Percentiles rank a stretch among this genome's conserved stretches.
phyloP scores from a whole-genome alignment of 2,888 invertebrate genomes.

The Hetaerina titia region DNA sequence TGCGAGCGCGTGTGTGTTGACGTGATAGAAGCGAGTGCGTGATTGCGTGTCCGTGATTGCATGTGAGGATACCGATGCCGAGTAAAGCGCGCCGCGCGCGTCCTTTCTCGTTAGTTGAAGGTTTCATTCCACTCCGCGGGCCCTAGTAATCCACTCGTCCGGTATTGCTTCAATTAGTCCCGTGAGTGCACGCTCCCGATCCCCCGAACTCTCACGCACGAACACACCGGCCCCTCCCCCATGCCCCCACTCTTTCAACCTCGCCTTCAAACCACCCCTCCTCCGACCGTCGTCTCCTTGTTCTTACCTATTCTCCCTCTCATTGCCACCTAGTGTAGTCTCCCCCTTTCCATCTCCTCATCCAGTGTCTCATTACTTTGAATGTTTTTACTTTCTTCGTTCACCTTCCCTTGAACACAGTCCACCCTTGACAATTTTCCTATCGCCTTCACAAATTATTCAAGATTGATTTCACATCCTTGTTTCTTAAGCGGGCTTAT shows the following conservation, averaged over 20 bases:
- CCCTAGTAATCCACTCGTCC: conserved; percentile 30
- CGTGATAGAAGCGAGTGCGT: background rate
- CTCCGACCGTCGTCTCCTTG: too few relatives aligned
- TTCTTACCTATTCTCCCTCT: too few relatives aligned
- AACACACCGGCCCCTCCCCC: background rate
- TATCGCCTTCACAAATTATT: too few relatives aligned
- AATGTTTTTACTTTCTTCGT: too few relatives aligned
- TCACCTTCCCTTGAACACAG: too few relatives aligned
- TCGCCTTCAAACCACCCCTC: background rate
- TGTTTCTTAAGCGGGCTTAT: too few relatives aligned
- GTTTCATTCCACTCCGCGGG: conserved; percentile 13
- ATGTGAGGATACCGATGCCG: background rate
- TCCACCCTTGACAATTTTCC: too few relatives aligned
- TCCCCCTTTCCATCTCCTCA: too few relatives aligned
- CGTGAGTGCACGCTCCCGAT: background rate
- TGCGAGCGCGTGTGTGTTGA: background rate
- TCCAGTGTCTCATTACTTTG: too few relatives aligned
- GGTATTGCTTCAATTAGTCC: conserved; percentile 49
- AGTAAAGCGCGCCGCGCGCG: background rate
- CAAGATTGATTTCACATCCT: too few relatives aligned
- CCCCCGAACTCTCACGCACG: background rate
- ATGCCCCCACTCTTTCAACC: background rate
- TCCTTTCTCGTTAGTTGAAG: background rate
- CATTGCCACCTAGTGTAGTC: too few relatives aligned
- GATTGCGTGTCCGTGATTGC: background rate